A percentile compares a stretch with the other conserved stretches of the same genome.
Evolutionary conservation across 2,797 vertebrate species (phyloP).

Genomic region (Prionace glauca): DNA sequence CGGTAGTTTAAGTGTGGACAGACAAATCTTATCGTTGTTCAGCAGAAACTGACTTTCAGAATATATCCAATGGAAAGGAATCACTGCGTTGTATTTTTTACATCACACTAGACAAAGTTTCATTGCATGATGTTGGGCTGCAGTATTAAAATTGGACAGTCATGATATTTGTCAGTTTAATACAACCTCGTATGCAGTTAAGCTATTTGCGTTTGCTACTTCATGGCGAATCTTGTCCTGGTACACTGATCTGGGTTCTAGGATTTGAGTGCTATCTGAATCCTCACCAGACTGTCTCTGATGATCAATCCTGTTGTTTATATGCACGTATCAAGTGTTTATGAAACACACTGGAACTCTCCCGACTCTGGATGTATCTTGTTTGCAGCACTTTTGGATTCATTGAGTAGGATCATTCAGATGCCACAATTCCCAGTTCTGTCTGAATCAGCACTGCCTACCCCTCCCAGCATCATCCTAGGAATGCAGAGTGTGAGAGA

Average conservation of each 20-base stretch:
- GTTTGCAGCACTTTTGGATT: not conserved
- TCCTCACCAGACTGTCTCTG: not conserved
- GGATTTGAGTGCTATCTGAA: not conserved
- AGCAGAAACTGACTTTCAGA: not conserved
- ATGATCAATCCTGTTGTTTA: not conserved
- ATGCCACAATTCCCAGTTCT: not conserved
- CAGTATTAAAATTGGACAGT: not conserved
- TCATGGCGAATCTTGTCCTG: no score
- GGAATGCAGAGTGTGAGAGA: not conserved
- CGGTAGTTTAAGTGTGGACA: not conserved
- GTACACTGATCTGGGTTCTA: not conserved
- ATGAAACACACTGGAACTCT: no score
- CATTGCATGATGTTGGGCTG: not conserved
- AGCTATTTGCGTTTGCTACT: not conserved
- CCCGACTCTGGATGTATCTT: not conserved
- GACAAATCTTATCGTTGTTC: not conserved
- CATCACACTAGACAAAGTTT: not conserved
- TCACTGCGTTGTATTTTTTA: not conserved
- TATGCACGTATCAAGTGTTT: no score
- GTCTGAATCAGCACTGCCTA: not conserved
- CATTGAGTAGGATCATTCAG: not conserved
- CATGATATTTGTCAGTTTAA: not conserved
- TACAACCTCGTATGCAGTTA: not conserved
- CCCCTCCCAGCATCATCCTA: not conserved
- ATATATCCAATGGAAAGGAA: not conserved